Evolutionary conservation across 2,113 vertebrate genomes (phyloP), one percentile per base, ranked within the genome.

Genomic region (Hemichromis elongatus): DNA sequence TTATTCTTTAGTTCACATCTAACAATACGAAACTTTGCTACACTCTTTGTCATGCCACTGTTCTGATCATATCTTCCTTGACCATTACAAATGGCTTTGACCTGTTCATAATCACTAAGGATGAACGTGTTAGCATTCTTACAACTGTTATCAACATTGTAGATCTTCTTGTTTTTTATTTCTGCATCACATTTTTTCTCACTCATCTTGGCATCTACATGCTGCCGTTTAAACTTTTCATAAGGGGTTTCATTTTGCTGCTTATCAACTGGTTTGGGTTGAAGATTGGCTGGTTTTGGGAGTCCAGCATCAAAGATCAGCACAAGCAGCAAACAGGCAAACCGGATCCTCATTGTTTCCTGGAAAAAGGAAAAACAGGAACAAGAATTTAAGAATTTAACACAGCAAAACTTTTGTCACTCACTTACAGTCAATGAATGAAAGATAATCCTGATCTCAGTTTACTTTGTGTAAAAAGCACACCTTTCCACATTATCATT

Each of bases 1-100:
- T 50, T 50, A 8, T 50, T 50, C 47, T 2, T 8, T 50, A 18
- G 47, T 0, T 8, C 3, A 50, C 47, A 50, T 50, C 0, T 18
- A 50, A 50, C 16, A 50, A 50, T 19, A 0, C 7, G 0, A 0
- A 50, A 50, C 47, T 19, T 50, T 8, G 47, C 47, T 50, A 4
- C 4, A 18, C 47, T 50, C 5, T 28, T 5, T n/a, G 73, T 77
- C 47, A n/a, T 16, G 1, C 0, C 1, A 19, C 3, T 50, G 1
- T 4, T 52, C 10, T 30, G 14, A 30, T 50, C 12, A 9, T 28
- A 73, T 47, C 11, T 30, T 75, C 70, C 70, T 19, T 52, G 3
- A 33, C 70, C 70, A 6, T 77, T 5, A 52, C 70, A 77, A 28
- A 77, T 77, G 26, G 3, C 13, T 53, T 53, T 2, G 18, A 77